Percentiles rank a stretch among this genome's conserved stretches.
Evolutionary conservation across 2,888 invertebrate species (phyloP).

Genomic region (Oscheius sp.): DNA sequence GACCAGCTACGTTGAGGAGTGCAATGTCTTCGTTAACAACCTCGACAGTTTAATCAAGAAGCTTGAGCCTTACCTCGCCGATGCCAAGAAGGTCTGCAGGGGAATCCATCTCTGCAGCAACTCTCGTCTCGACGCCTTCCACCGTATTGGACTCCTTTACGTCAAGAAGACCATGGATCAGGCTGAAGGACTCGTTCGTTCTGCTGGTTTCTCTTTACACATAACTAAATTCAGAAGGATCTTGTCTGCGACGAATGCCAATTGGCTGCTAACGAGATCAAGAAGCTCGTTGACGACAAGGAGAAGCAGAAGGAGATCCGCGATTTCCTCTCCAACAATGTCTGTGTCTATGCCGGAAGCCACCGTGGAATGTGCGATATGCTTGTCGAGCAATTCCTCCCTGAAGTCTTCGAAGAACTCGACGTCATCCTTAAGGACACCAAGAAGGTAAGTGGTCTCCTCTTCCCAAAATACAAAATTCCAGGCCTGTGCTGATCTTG

Average conservation of each 20-base stretch:
- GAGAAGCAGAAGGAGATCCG: conserved; percentile 50
- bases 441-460: conserved; percentile 49
- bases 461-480: background rate
- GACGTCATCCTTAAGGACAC: conserved; percentile 59
- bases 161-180: conserved; percentile 47
- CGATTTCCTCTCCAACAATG: conserved; percentile 54
- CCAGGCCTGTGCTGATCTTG: conserved; percentile 38
- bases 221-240: conserved; percentile 43
- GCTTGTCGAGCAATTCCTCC: conserved; percentile 65
- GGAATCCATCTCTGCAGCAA: conserved; percentile 64
- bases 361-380: conserved; percentile 65
- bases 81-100: conserved; percentile 59
- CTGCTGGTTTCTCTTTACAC: background rate
- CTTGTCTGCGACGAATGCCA: conserved; percentile 69
- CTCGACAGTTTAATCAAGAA: conserved; percentile 62
- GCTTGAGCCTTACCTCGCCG: conserved; percentile 63
- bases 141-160: conserved; percentile 57
- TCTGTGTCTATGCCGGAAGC: conserved; percentile 61
- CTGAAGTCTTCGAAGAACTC: conserved; percentile 65
- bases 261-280: conserved; percentile 65
- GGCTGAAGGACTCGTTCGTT: conserved; percentile 23
- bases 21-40: conserved; percentile 60
- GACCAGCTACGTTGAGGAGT: conserved; percentile 61
- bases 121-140: conserved; percentile 60
- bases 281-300: conserved; percentile 56